A percentile compares a stretch with the other conserved stretches of the same genome.
Conservation (phyloP, 2,797 vertebrate species). For the Carcharodon carcharias region DNA sequence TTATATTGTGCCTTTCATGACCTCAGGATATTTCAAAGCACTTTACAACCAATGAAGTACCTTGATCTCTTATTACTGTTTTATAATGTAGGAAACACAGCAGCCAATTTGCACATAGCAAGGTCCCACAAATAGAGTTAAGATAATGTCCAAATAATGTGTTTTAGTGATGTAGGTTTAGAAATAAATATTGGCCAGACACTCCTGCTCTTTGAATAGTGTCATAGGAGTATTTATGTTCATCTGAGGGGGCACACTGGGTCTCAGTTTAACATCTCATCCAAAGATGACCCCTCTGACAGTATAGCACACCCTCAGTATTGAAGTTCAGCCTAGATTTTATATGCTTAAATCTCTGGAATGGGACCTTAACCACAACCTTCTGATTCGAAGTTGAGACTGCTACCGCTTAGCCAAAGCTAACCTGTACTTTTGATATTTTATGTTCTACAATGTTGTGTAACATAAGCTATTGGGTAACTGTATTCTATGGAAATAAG, state of each 20-base stretch:
- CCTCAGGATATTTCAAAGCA: neutral
- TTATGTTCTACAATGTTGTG: neutral
- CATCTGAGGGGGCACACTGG: neutral
- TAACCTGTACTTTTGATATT: neutral
- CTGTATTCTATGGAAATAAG: neutral
- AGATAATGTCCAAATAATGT: neutral
- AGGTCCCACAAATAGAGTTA: neutral
- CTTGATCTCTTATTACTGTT: neutral
- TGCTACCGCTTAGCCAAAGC: neutral
- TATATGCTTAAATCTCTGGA: neutral
- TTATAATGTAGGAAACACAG: neutral
- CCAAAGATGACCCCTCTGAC: neutral
- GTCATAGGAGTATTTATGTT: neutral
- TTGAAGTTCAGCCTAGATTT: neutral
- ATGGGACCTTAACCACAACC: neutral
- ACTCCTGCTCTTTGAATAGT: neutral
- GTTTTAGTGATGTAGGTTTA: neutral
- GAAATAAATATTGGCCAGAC: neutral
- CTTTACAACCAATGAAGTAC: neutral
- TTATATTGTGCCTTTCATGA: neutral
- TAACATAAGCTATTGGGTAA: neutral
- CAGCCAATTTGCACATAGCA: neutral
- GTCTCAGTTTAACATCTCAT: neutral
- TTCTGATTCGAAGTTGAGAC: neutral
- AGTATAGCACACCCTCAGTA: neutral